Evolutionary conservation across 2,888 invertebrate genomes (phyloP).

Genomic region (Biston stratarius): DNA sequence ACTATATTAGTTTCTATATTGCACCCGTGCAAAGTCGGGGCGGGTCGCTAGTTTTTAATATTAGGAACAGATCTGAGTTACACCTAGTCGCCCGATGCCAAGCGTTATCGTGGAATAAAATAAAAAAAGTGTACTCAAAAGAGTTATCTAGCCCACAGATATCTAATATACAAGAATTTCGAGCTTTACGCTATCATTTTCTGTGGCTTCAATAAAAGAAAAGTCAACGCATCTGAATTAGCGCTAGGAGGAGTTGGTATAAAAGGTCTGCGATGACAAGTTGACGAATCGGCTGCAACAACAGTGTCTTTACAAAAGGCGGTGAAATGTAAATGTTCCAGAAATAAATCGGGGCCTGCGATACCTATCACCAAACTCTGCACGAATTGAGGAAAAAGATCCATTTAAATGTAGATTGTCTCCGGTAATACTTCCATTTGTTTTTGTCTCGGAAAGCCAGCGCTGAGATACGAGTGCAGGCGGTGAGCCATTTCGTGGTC

Average conservation of each 20-base stretch:
- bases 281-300: constrained; percentile 49
- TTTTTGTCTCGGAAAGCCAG: constrained; percentile 79
- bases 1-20: no score
- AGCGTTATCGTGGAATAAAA: no score
- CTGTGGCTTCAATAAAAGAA: not conserved
- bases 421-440: constrained; percentile 85
- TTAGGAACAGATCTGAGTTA: no score
- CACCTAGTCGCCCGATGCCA: no score
- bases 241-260: not conserved
- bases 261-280: constrained; percentile 48
- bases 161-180: no score
- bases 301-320: constrained; percentile 49
- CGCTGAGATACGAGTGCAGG: constrained; percentile 72
- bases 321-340: constrained; percentile 75
- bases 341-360: constrained; percentile 80
- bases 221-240: not conserved
- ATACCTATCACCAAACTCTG: constrained; percentile 83
- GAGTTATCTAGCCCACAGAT: no score
- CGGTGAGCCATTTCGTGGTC: constrained; percentile 70
- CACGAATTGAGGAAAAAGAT: constrained; percentile 84
- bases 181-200: no score
- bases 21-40: no score
- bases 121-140: no score
- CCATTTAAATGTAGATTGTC: constrained; percentile 86
- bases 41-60: no score